Evolutionary conservation across 2,797 vertebrate genomes (phyloP).

Genomic region (Channa striata): DNA sequence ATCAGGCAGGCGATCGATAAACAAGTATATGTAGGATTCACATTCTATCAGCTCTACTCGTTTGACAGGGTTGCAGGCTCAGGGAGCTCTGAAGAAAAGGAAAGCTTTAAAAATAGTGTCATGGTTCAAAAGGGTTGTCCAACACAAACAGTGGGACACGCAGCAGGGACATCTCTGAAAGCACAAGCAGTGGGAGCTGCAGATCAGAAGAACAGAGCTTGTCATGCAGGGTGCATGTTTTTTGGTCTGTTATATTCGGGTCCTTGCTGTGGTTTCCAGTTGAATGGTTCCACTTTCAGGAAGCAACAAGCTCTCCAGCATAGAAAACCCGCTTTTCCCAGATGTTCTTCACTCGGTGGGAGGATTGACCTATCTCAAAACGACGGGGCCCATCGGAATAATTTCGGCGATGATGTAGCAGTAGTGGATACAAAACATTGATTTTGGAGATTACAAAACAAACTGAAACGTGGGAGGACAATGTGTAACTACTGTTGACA

Average conservation of each 20-base stretch:
- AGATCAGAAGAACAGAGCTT: not conserved
- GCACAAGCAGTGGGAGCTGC: constrained; percentile 18
- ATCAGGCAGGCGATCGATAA: not conserved
- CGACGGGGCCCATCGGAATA: not conserved
- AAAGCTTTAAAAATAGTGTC: not conserved
- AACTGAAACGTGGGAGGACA: constrained; percentile 38
- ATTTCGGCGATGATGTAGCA: not conserved
- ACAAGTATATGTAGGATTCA: not conserved
- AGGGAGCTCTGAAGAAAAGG: not conserved
- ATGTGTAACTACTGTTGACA: constrained; percentile 11
- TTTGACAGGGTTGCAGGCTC: not conserved
- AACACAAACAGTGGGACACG: constrained; percentile 7
- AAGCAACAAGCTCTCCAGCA: not conserved
- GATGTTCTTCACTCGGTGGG: not conserved
- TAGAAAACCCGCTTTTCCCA: not conserved
- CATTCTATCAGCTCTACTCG: not conserved
- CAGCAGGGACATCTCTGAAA: constrained; percentile 1
- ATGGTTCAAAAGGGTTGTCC: not conserved
- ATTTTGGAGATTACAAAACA: not conserved
- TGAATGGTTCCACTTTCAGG: not conserved
- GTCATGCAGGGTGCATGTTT: not conserved
- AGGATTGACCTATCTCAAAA: not conserved
- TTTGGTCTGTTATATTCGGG: not conserved
- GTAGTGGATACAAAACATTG: not conserved
- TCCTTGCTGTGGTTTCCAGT: not conserved